Percentiles rank a stretch among this genome's conserved stretches.
These are phyloP conservation scores for Acrossocheilus wenchowensis DNA, from an alignment of 2,797 vertebrate species.

Conservation along the genomic window DNA sequence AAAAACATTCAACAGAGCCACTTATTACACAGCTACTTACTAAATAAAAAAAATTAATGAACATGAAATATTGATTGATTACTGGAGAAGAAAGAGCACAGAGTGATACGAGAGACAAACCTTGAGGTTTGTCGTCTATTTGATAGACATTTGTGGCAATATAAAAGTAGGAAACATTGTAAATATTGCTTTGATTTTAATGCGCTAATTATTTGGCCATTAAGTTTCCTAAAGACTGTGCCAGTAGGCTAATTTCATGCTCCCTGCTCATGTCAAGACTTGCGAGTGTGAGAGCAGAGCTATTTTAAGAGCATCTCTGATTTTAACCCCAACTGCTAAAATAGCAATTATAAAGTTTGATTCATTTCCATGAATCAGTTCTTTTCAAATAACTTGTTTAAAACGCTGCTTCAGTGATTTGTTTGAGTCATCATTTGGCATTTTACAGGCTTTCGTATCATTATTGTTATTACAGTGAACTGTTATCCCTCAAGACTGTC, in stretches of 20 bases:
- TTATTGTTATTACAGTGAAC: not conserved
- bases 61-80: slow-evolving; percentile 10
- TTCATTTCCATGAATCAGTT: not conserved
- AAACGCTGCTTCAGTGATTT: not conserved
- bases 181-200: slow-evolving; percentile 1
- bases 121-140: not conserved
- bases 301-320: slow-evolving; percentile 1
- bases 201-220: slow-evolving; percentile 21
- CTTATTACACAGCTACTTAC: not conserved
- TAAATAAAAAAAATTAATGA: not conserved
- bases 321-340: not conserved
- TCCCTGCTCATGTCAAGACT: slow-evolving; percentile 23
- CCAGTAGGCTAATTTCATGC: slow-evolving; percentile 1
- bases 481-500: not conserved
- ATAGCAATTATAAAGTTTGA: not conserved
- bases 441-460: not conserved
- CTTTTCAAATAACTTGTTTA: not conserved
- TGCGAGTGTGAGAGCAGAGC: not conserved
- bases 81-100: not conserved
- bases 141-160: not conserved
- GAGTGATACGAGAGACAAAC: not conserved
- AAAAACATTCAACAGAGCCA: not conserved
- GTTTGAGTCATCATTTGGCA: not conserved
- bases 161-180: not conserved
- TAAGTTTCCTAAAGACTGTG: not conserved